Evolutionary conservation across 2,888 invertebrate genomes (phyloP).

Genomic region (Lomographa bimaculata): DNA sequence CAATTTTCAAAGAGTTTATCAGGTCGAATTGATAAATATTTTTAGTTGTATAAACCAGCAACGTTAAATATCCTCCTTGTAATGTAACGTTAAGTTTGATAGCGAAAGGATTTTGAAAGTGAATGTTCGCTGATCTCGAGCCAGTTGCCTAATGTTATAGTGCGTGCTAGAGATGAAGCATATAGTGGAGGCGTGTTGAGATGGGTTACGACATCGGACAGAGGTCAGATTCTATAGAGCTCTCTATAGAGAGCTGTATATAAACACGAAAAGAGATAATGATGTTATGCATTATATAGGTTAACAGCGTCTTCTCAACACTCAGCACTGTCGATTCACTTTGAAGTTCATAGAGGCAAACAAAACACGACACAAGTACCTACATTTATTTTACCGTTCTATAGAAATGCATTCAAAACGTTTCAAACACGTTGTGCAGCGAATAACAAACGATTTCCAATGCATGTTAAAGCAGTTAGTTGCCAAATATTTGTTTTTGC

Average conservation of each 20-base stretch:
- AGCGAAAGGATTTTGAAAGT: slow-evolving; percentile 63
- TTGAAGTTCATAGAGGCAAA: too few relatives aligned
- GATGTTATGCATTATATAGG: slow-evolving; percentile 6
- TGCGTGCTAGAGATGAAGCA: slow-evolving; percentile 42
- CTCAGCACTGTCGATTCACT: too few relatives aligned
- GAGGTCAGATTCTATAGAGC: slow-evolving; percentile 37
- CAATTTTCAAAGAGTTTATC: too few relatives aligned
- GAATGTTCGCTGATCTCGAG: slow-evolving; percentile 39
- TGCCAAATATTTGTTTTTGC: slow-evolving; percentile 21
- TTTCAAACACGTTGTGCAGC: too few relatives aligned
- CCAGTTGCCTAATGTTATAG: slow-evolving; percentile 43
- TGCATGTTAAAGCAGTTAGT: slow-evolving; percentile 11
- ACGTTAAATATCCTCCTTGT: too few relatives aligned
- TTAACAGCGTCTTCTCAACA: too few relatives aligned
- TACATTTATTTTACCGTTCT: too few relatives aligned
- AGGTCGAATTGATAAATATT: too few relatives aligned
- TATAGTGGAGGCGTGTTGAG: slow-evolving; percentile 42
- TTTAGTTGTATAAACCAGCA: too few relatives aligned
- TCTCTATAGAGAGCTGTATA: slow-evolving; percentile 24
- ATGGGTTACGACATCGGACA: slow-evolving; percentile 43
- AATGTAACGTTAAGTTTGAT: too few relatives aligned
- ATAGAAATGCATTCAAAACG: too few relatives aligned
- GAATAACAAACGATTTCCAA: slow-evolving; percentile 10
- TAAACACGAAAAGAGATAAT: slow-evolving; percentile 22
- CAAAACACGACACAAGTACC: too few relatives aligned